Evolutionary conservation across 1,140 invertebrate genomes (phyloP).

Genomic region (Tribolium castaneum): DNA sequence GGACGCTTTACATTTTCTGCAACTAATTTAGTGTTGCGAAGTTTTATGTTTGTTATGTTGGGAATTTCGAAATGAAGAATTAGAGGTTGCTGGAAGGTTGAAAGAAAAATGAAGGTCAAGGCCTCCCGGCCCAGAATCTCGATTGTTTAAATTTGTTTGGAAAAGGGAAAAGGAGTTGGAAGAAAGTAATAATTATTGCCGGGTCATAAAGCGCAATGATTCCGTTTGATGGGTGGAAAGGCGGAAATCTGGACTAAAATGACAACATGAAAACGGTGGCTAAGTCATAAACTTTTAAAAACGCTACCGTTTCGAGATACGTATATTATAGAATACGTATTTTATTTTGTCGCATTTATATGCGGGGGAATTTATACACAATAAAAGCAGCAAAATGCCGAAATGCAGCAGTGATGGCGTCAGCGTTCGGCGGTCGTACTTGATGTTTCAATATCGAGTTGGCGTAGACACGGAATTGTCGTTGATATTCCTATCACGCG

Average conservation of each 20-base stretch:
- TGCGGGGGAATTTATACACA: slow-evolving; percentile 24
- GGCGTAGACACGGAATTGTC: slow-evolving; percentile 37
- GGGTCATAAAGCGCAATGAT: slow-evolving; percentile 32
- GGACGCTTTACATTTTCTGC: slow-evolving; percentile 2
- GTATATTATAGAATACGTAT: slow-evolving; percentile 31
- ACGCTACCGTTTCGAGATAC: slow-evolving; percentile 18
- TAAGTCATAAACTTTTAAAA: slow-evolving; percentile 34
- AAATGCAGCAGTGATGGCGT: slow-evolving; percentile 29
- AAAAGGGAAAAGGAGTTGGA: slow-evolving; percentile 14
- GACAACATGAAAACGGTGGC: slow-evolving; percentile 29
- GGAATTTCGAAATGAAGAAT: slow-evolving; percentile 10
- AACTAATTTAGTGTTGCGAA: slow-evolving; percentile 20
- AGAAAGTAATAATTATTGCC: slow-evolving; percentile 33
- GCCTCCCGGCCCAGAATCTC: neutral
- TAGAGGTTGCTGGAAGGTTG: slow-evolving; percentile 13
- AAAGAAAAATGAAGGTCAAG: slow-evolving; percentile 10
- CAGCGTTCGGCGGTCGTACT: slow-evolving; percentile 27
- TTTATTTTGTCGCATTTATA: slow-evolving; percentile 26
- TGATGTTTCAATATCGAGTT: slow-evolving; percentile 49
- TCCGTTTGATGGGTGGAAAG: slow-evolving; percentile 27
- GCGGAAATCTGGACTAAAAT: slow-evolving; percentile 33
- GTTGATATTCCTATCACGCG: slow-evolving; percentile 49
- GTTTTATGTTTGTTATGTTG: slow-evolving; percentile 5
- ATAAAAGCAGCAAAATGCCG: slow-evolving; percentile 12
- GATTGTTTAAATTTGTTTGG: slow-evolving; percentile 22